Conservation (phyloP, 2,797 vertebrate species). For the Darevskia mixta region DNA sequence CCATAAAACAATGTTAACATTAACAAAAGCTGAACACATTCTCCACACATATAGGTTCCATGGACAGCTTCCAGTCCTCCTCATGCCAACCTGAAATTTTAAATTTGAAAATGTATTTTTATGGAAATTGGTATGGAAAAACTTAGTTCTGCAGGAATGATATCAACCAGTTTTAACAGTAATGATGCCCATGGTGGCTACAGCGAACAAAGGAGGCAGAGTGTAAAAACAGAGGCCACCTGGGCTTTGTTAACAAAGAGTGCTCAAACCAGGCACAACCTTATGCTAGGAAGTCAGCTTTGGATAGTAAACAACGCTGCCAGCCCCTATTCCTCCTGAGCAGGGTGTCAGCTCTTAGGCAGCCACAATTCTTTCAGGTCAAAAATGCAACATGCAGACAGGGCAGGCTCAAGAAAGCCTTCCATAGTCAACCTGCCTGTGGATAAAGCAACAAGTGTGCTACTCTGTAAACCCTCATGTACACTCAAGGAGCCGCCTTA, state of each 20-base stretch:
- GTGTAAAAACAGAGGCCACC: neutral
- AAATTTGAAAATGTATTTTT: neutral
- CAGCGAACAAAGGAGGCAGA: neutral
- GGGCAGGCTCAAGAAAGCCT: neutral
- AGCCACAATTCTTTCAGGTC: neutral
- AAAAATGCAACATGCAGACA: neutral
- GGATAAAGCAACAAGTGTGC: neutral
- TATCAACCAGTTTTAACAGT: neutral
- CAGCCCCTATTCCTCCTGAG: too few relatives aligned
- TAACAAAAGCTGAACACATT: too few relatives aligned
- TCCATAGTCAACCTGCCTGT: neutral
- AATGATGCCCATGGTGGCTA: neutral
- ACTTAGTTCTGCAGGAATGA: neutral
- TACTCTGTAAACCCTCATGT: neutral
- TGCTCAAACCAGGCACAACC: neutral
- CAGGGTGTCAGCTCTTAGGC: too few relatives aligned
- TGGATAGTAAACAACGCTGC: too few relatives aligned
- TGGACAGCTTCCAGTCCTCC: neutral
- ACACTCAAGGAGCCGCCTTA: neutral
- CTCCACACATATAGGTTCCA: neutral
- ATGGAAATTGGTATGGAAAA: neutral
- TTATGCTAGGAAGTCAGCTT: neutral
- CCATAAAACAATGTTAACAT: too few relatives aligned
- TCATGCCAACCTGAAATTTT: too few relatives aligned
- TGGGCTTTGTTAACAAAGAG: neutral